Conservation (phyloP, 2,113 vertebrate genomes). For the Rafetus swinhoei region DNA sequence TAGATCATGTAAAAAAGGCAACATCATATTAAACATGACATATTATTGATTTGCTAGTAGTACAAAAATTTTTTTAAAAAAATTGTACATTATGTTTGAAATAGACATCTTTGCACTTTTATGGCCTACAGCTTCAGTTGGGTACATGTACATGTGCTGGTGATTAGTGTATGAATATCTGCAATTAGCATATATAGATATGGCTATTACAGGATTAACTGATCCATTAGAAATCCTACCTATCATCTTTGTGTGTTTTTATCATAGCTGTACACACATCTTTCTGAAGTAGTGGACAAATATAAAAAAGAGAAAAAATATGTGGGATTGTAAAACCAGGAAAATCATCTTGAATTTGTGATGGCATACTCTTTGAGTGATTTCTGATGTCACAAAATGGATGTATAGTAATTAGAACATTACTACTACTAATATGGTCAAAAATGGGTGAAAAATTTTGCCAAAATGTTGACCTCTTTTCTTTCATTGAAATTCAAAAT, state of each 20-base stretch:
- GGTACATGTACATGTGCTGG: background rate
- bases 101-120: background rate
- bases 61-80: background rate
- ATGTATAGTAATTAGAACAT: background rate
- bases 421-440: background rate
- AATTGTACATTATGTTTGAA: background rate
- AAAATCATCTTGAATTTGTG: background rate
- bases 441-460: rapidly evolving
- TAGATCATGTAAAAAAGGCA: background rate
- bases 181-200: background rate
- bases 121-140: background rate
- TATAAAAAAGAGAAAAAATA: background rate
- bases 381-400: background rate
- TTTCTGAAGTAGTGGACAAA: background rate
- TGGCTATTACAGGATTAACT: background rate
- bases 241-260: background rate
- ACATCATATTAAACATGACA: background rate
- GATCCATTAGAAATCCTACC: background rate
- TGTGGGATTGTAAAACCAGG: background rate
- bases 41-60: background rate
- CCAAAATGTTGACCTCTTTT: background rate
- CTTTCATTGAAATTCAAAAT: background rate
- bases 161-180: background rate
- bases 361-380: background rate
- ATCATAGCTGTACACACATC: background rate